These are phyloP conservation scores for Malurus cyaneus DNA, from an alignment of 2,113 vertebrate genomes.

Conservation along the genomic window DNA sequence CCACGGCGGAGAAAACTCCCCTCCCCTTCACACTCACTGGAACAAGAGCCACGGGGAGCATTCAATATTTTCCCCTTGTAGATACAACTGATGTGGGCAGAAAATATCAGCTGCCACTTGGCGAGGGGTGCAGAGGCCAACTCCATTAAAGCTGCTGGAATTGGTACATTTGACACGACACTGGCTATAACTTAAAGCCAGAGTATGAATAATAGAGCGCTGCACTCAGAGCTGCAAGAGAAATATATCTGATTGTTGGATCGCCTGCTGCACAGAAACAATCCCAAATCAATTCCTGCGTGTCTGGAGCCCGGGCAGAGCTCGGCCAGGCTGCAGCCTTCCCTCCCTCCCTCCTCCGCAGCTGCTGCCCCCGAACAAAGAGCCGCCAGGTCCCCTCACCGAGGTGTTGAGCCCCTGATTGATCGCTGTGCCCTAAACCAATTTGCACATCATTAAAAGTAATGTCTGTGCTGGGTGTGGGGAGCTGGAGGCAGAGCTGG, in stretches of 20 bases:
- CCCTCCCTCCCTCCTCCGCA: not conserved
- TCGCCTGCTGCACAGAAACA: conserved; percentile 13
- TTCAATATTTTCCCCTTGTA: not conserved
- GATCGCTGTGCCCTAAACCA: not conserved
- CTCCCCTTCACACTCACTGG: rapidly evolving
- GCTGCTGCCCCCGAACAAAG: not conserved
- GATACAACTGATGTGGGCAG: conserved; percentile 38
- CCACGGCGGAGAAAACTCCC: not conserved
- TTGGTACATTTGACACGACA: conserved; percentile 67
- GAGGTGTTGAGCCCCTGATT: not conserved
- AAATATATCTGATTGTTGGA: conserved; percentile 20
- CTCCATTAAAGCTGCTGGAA: conserved; percentile 70
- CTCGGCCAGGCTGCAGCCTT: not conserved
- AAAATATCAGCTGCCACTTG: conserved; percentile 54
- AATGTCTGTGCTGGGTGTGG: not conserved
- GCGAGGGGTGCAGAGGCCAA: conserved; percentile 61
- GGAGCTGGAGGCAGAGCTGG: not conserved
- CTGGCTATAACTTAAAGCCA: conserved; percentile 54
- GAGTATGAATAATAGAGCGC: conserved; percentile 57
- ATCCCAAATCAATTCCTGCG: conserved; percentile 33
- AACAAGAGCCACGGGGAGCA: not conserved
- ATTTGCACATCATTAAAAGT: not conserved
- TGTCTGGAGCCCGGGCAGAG: not conserved
- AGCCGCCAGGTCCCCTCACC: not conserved
- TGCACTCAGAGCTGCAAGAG: conserved; percentile 37